These are phyloP conservation scores for Meriones unguiculatus DNA, from an alignment of 2,113 vertebrate species.

Conservation along the genomic window DNA sequence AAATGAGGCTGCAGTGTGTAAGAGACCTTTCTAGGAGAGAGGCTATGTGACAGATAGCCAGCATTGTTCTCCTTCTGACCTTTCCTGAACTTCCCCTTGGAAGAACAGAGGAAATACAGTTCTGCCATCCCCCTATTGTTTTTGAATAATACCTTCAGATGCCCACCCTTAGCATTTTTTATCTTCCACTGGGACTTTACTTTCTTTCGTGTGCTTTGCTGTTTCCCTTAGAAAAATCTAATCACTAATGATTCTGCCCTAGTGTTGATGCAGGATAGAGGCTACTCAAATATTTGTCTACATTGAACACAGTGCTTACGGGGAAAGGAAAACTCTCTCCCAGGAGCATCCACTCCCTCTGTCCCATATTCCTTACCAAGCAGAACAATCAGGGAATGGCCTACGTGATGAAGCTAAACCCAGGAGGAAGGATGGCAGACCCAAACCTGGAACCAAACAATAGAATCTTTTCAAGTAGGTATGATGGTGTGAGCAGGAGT, in stretches of 20 bases:
- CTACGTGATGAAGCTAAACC: too few species aligned
- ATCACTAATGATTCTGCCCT: background rate
- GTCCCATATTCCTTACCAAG: background rate
- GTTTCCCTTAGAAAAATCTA: slow-evolving; percentile 51
- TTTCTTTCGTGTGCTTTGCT: background rate
- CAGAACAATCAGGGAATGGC: background rate
- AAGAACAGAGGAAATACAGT: slow-evolving; percentile 83
- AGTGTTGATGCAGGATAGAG: slow-evolving; percentile 48
- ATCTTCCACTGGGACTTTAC: slow-evolving; percentile 43
- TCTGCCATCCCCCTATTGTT: slow-evolving; percentile 83
- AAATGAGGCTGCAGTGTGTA: slow-evolving; percentile 74
- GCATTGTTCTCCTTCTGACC: slow-evolving; percentile 86
- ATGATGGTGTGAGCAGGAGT: background rate
- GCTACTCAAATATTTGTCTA: slow-evolving; percentile 39
- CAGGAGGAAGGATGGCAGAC: background rate
- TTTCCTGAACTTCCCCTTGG: slow-evolving; percentile 84
- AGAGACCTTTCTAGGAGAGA: slow-evolving; percentile 82
- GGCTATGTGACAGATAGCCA: slow-evolving; percentile 83
- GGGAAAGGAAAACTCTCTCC: background rate
- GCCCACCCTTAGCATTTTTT: slow-evolving; percentile 51
- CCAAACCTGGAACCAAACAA: background rate
- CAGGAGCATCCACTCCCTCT: background rate
- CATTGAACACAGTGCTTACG: background rate
- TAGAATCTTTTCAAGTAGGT: background rate
- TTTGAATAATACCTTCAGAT: slow-evolving; percentile 68